Evolutionary conservation across 1,140 invertebrate species (phyloP).

Genomic region (Pseudomyrmex concolor): DNA sequence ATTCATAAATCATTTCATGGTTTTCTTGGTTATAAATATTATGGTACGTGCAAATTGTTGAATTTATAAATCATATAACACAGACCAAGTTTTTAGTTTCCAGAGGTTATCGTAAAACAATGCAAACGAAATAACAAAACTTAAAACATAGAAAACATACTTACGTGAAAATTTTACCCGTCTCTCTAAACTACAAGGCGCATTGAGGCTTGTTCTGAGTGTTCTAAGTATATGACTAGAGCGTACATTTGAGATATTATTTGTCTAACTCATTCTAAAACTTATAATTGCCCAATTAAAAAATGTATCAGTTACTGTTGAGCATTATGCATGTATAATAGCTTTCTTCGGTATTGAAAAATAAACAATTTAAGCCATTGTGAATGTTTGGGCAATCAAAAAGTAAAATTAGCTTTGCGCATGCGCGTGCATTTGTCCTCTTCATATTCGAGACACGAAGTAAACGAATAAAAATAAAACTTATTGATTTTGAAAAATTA

Average conservation of each 20-base stretch:
- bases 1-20: background rate
- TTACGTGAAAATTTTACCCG: slow-evolving; percentile 57
- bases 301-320: slow-evolving; percentile 38
- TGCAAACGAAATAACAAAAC: slow-evolving; percentile 9
- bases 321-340: slow-evolving; percentile 54
- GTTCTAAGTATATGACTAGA: slow-evolving; percentile 80
- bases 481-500: slow-evolving; percentile 36
- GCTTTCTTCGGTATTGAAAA: background rate
- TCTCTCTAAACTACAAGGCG: slow-evolving; percentile 73
- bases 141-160: slow-evolving; percentile 44
- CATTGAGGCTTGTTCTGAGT: slow-evolving; percentile 75
- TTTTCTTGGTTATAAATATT: slow-evolving; percentile 3
- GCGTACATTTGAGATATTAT: slow-evolving; percentile 77
- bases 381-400: slow-evolving; percentile 30
- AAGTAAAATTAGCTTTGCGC: slow-evolving; percentile 20
- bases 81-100: background rate
- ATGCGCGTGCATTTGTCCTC: background rate
- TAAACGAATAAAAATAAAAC: slow-evolving; percentile 38
- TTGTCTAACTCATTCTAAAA: slow-evolving; percentile 64
- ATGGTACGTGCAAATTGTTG: background rate
- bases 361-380: background rate
- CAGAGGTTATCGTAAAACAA: too few relatives aligned
- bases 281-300: slow-evolving; percentile 46
- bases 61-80: slow-evolving; percentile 40
- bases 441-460: background rate